Evolutionary conservation across 1,140 invertebrate genomes (phyloP).

Genomic region (Philotrypesis tridentata): DNA sequence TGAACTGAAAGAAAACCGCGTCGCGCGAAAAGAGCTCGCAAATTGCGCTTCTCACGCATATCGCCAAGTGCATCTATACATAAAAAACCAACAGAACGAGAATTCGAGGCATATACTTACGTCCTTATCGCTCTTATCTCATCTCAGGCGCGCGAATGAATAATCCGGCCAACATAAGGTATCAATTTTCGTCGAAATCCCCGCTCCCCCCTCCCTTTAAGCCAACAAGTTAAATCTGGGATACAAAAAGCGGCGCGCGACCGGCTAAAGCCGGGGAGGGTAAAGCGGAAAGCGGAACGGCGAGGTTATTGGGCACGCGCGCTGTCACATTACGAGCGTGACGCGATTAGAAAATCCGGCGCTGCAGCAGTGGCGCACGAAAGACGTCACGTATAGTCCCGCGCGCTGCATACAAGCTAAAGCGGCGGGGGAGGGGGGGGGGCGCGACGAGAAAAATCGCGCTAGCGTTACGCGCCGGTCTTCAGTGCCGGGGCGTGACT

Average conservation of each 20-base stretch:
- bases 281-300: neutral
- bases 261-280: neutral
- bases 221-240: neutral
- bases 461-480: neutral
- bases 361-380: neutral
- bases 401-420: neutral
- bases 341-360: constrained; percentile 8
- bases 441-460: constrained; percentile 34
- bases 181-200: too few species aligned
- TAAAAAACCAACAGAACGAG: too few species aligned
- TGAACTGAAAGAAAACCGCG: too few species aligned
- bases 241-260: neutral
- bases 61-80: too few species aligned
- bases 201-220: neutral
- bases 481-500: constrained; percentile 35
- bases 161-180: too few species aligned
- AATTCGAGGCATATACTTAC: too few species aligned
- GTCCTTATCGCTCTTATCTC: too few species aligned
- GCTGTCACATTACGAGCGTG: neutral
- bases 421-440: too few species aligned
- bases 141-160: too few species aligned
- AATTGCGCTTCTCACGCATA: too few species aligned
- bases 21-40: too few species aligned
- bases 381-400: constrained; percentile 33
- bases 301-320: constrained; percentile 22